Evolutionary conservation across 1,140 invertebrate genomes (phyloP), one percentile per base, ranked within the genome.

Genomic region (Calosoma granatense): DNA sequence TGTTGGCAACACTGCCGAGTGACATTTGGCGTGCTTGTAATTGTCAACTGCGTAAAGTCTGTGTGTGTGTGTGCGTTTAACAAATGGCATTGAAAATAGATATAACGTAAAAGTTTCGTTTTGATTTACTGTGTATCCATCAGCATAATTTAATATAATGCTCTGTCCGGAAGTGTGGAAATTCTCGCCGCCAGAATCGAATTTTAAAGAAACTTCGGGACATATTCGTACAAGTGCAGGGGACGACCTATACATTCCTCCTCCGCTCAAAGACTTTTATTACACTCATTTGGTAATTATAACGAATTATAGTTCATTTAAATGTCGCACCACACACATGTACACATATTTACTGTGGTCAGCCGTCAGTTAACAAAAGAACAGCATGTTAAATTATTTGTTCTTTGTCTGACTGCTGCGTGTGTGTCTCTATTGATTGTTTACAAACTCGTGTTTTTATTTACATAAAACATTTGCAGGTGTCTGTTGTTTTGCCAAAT

Each of bases 91-190:
- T 36, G 26, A 36, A 36, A 36, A 36, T 36, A 36, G n/a, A 36
- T 9, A n/a, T 36, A n/a, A 36, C n/a, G n/a, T n/a, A n/a, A n/a
- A n/a, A n/a, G n/a, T 36, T 36, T 36, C 6, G n/a, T n/a, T 36
- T 36, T 11, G 41, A 12, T 47, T 6, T 11, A 17, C 17, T 9
- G 3, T 11, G 15, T 47, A 17, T 12, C 41, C 17, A 47, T 47
- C 4, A 47, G 9, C 4, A 47, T 19, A 55, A 51, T 30, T 2
- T 51, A 53, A 57, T 66, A 71, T 69, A 70, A 81, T 80, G 79
- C 71, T 78, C 59, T 74, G 71, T 66, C 78, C 80, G 53, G 73
- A 78, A 72, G 70, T 77, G 52, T 80, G 73, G 74, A 66, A 76
- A 51, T 76, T 79, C 57, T 66, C 69, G 61, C 65, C 75, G 59